A percentile compares a stretch with the other conserved stretches of the same genome.
Conservation (phyloP, 37 sponge, comb jelly and placozoan species). For the Spongia lamella region DNA sequence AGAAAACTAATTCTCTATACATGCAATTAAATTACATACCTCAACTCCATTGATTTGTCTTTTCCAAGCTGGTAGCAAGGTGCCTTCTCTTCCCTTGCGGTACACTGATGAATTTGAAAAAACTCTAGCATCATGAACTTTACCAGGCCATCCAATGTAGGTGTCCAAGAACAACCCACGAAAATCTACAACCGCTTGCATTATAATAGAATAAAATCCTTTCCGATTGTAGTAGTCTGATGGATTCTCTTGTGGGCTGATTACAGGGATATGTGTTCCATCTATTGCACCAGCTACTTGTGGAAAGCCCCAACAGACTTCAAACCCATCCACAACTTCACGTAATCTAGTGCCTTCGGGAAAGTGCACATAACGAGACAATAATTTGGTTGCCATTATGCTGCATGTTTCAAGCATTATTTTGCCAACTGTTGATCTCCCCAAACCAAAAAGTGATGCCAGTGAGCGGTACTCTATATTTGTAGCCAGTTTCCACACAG, state of each 20-base stretch:
- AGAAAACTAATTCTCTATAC: background rate
- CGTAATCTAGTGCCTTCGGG: background rate
- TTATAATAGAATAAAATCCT: conserved; percentile 17
- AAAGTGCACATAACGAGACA: too few species aligned
- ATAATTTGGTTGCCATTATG: too few species aligned
- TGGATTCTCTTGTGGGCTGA: background rate
- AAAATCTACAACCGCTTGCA: conserved; percentile 23
- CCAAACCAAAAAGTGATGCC: too few species aligned
- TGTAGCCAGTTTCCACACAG: conserved; percentile 5
- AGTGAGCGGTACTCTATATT: too few species aligned
- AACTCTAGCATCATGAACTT: conserved; percentile 30
- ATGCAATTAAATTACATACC: too few species aligned
- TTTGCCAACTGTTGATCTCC: too few species aligned
- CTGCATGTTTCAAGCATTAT: too few species aligned
- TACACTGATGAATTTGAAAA: too few species aligned
- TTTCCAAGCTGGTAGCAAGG: background rate
- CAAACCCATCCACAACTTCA: conserved; percentile 1
- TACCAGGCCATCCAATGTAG: conserved; percentile 20
- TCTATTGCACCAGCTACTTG: conserved; percentile 20
- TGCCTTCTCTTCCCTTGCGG: background rate
- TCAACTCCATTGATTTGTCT: conserved; percentile 1
- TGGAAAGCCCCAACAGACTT: conserved; percentile 8
- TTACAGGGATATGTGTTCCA: too few species aligned
- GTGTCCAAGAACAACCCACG: background rate
- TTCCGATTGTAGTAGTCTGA: conserved; percentile 8